Percentiles rank a stretch among this genome's conserved stretches.
These are phyloP conservation scores for Peucedramus taeniatus DNA, from an alignment of 2,113 vertebrate species.

Conservation along the genomic window DNA sequence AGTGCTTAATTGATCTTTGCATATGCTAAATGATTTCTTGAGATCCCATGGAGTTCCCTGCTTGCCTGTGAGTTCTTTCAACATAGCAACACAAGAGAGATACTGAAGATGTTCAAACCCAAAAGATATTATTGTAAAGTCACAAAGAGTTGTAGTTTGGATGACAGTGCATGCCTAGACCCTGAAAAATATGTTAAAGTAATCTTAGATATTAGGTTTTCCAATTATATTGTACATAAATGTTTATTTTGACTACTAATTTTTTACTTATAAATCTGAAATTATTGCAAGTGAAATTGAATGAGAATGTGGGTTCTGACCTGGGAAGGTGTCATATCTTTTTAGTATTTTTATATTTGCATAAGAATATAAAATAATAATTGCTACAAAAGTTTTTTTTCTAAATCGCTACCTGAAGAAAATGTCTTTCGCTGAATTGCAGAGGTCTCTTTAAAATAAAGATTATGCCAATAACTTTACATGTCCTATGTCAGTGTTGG, in stretches of 20 bases:
- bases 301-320: not conserved
- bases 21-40: not conserved
- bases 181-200: not conserved
- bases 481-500: not conserved
- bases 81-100: not conserved
- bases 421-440: not conserved
- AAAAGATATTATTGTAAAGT: not conserved
- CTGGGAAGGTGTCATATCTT: not conserved
- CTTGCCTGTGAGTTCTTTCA: not conserved
- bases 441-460: not conserved
- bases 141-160: not conserved
- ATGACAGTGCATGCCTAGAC: not conserved
- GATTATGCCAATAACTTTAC: not conserved
- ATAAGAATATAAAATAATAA: not conserved
- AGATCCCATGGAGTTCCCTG: not conserved
- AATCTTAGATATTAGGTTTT: not conserved
- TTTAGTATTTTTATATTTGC: conserved; percentile 8
- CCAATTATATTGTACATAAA: not conserved
- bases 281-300: not conserved
- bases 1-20: not conserved
- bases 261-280: not conserved
- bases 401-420: not conserved
- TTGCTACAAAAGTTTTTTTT: not conserved
- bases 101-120: not conserved
- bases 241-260: not conserved